Conservation (phyloP, 2,113 vertebrate genomes). For the Cygnus atratus region DNA sequence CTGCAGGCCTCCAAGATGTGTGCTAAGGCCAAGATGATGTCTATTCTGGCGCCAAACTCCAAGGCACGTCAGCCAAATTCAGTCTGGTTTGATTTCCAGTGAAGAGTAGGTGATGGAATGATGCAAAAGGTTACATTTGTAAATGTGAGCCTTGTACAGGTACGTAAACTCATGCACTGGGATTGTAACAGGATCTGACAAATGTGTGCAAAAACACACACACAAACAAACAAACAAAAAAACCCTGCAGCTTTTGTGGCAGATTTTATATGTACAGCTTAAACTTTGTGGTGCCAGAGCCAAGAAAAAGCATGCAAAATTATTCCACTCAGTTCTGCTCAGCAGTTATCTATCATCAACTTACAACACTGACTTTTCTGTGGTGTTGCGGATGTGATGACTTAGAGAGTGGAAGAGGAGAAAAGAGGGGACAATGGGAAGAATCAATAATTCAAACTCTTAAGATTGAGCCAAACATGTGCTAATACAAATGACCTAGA, state of each 20-base stretch:
- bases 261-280: not conserved
- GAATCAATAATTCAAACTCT: not conserved
- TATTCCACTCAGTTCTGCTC: not conserved
- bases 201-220: not conserved
- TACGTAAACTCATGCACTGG: not conserved
- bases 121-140: not conserved
- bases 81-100: not conserved
- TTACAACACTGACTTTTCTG: not conserved
- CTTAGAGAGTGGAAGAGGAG: not conserved
- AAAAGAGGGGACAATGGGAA: not conserved
- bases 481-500: not conserved
- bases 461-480: not conserved
- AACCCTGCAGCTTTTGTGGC: not conserved
- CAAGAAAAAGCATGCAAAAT: not conserved
- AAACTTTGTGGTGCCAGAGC: not conserved
- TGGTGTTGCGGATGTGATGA: not conserved
- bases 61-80: not conserved
- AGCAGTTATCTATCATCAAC: not conserved
- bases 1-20: rapidly evolving
- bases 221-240: too few species aligned
- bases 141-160: not conserved
- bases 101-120: not conserved
- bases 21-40: not conserved
- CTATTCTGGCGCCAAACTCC: not conserved
- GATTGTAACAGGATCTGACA: not conserved